phyloP scores from a whole-genome alignment of 2,797 vertebrate species.

The Amphiprion clarkii region DNA sequence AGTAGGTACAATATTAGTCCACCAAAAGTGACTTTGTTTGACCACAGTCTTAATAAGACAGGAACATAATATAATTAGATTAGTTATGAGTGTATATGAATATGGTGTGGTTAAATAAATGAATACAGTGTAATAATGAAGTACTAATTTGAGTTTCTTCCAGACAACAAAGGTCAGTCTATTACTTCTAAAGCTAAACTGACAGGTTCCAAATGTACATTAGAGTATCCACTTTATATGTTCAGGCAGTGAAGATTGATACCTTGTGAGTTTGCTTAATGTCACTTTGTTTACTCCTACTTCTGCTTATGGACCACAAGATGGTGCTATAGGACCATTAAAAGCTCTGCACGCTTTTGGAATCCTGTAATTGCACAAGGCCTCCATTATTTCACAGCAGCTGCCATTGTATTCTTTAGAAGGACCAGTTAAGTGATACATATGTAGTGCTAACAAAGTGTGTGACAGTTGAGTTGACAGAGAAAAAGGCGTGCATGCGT shows the following conservation, averaged over 20 bases:
- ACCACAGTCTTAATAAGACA: no score
- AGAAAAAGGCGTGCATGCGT: no score
- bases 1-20: no score
- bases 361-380: slow-evolving; percentile 54
- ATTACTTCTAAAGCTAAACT: not conserved
- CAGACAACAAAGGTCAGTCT: no score
- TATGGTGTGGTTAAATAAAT: no score
- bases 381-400: slow-evolving; percentile 55
- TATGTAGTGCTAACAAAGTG: slow-evolving; percentile 29
- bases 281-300: not conserved
- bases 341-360: not conserved
- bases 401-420: slow-evolving; percentile 36
- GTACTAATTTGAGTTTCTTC: no score
- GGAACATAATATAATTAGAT: no score
- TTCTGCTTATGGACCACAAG: slow-evolving; percentile 50
- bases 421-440: slow-evolving; percentile 12
- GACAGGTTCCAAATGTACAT: no score
- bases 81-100: no score
- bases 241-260: slow-evolving; percentile 7
- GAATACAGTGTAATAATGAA: no score
- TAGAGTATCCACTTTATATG: not conserved
- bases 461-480: slow-evolving; percentile 8
- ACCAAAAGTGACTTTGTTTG: no score
- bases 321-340: slow-evolving; percentile 54
- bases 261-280: no score